Conservation (phyloP, 1,140 invertebrate species). For the Drosophila sp. region DNA sequence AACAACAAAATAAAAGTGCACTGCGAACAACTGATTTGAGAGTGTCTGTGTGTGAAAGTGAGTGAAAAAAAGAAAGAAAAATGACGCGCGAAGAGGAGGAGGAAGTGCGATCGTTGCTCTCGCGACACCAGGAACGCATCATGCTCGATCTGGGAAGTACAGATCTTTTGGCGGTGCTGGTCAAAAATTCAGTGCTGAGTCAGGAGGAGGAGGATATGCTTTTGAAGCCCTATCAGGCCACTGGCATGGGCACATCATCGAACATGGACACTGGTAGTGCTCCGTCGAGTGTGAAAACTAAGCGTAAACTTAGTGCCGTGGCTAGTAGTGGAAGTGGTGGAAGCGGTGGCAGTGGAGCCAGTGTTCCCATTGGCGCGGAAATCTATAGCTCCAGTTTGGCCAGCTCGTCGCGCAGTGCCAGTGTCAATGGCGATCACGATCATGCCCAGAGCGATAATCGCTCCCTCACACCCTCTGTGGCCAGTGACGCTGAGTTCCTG, state of each 20-base stretch:
- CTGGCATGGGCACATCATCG: constrained; percentile 24
- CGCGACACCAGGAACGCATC: constrained; percentile 79
- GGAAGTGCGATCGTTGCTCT: constrained; percentile 78
- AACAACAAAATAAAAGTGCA: constrained; percentile 32
- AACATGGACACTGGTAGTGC: constrained; percentile 60
- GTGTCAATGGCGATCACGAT: constrained; percentile 75
- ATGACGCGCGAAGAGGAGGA: constrained; percentile 81
- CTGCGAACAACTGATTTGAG: constrained; percentile 32
- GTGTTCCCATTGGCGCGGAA: constrained; percentile 30
- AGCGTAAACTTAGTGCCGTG: constrained; percentile 73
- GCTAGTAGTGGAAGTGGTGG: constrained; percentile 65
- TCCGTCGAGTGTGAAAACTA: constrained; percentile 61
- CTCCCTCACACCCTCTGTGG: constrained; percentile 73
- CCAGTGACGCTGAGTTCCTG: constrained; percentile 71
- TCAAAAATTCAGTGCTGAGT: constrained; percentile 78
- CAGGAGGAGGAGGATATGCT: constrained; percentile 79
- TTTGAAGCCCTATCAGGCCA: constrained; percentile 58
- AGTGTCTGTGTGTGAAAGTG: constrained; percentile 17
- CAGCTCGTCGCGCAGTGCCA: constrained; percentile 70
- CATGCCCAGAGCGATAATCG: constrained; percentile 71
- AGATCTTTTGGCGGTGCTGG: constrained; percentile 76
- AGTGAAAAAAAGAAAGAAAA: constrained; percentile 26
- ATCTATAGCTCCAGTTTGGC: constrained; percentile 58
- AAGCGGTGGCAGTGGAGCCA: constrained; percentile 58
- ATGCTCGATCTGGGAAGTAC: constrained; percentile 77